A percentile compares a stretch with the other conserved stretches of the same genome.
phyloP scores from a whole-genome alignment of 2,797 vertebrate species.

The Eulemur coronatus region DNA sequence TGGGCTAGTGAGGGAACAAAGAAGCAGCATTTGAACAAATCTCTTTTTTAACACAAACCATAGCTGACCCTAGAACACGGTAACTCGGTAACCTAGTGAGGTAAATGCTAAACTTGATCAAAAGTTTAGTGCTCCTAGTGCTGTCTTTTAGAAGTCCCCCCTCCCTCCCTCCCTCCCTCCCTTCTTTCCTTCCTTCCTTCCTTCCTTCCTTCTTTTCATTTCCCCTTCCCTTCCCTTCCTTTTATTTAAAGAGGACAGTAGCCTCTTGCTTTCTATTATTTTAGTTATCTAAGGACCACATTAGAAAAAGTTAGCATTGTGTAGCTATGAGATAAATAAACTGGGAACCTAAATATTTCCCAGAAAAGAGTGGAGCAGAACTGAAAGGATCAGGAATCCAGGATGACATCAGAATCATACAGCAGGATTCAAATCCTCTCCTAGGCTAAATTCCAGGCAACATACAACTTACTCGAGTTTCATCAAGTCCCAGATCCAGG shows the following conservation, averaged over 20 bases:
- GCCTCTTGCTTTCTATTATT: not conserved
- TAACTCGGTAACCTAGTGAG: not conserved
- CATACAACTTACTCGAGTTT: constrained; percentile 69
- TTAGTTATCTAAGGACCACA: not conserved
- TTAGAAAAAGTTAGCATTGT: not conserved
- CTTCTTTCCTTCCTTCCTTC: too few species aligned
- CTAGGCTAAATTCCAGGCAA: not conserved
- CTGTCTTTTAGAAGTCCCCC: not conserved
- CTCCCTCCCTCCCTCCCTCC: too few species aligned
- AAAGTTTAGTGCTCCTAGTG: not conserved
- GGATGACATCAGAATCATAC: not conserved
- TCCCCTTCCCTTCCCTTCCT: not conserved
- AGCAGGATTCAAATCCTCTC: not conserved
- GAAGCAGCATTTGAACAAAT: not conserved
- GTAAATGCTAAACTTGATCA: not conserved
- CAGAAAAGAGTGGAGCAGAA: not conserved
- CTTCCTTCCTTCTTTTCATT: not conserved
- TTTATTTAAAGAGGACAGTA: not conserved
- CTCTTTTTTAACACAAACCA: not conserved
- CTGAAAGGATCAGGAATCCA: not conserved
- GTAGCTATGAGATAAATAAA: not conserved
- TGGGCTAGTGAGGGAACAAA: constrained; percentile 58
- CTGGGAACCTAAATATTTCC: not conserved
- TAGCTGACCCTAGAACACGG: not conserved
- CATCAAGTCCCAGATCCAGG: constrained; percentile 85